These are phyloP conservation scores for Halichoerus grypus DNA, from an alignment of 2,113 vertebrate species.

Conservation along the genomic window DNA sequence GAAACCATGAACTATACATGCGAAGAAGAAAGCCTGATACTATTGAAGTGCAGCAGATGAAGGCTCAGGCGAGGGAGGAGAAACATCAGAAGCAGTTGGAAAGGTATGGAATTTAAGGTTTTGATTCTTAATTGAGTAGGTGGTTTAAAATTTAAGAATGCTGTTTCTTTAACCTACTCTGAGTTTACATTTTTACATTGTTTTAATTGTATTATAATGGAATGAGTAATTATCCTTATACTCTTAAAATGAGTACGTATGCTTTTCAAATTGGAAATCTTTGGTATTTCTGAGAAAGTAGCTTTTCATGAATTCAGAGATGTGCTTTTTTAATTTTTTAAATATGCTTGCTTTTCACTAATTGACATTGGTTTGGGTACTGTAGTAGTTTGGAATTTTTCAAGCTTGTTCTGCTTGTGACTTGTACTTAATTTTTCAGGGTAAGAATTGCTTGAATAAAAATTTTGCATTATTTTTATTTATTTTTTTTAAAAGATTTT, in stretches of 20 bases:
- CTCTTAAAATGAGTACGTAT: not conserved
- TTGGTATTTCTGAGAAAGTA: conserved; percentile 28
- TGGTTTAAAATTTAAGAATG: not conserved
- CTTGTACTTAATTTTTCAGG: not conserved
- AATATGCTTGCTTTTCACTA: not conserved
- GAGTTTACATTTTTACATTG: not conserved
- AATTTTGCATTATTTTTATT: conserved; percentile 1
- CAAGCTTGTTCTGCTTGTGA: not conserved
- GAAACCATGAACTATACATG: conserved; percentile 99
- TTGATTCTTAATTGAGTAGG: not conserved
- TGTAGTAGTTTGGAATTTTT: conserved; percentile 42
- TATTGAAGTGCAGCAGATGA: conserved; percentile 99
- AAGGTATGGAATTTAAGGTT: conserved; percentile 88
- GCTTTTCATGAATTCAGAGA: not conserved
- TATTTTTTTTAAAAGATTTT: not conserved
- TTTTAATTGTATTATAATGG: conserved; percentile 57
- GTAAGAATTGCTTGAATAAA: conserved; percentile 12
- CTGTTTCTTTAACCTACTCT: not conserved
- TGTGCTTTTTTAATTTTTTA: not conserved
- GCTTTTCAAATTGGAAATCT: conserved; percentile 53
- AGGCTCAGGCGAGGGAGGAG: conserved; percentile 98
- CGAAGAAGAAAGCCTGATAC: conserved; percentile 98
- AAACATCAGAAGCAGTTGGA: conserved; percentile 99
- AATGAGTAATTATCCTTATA: not conserved
- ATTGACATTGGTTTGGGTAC: not conserved